These are phyloP conservation scores for Sycobia sp. DNA, from an alignment of 1,140 invertebrate genomes.

Conservation along the genomic window DNA sequence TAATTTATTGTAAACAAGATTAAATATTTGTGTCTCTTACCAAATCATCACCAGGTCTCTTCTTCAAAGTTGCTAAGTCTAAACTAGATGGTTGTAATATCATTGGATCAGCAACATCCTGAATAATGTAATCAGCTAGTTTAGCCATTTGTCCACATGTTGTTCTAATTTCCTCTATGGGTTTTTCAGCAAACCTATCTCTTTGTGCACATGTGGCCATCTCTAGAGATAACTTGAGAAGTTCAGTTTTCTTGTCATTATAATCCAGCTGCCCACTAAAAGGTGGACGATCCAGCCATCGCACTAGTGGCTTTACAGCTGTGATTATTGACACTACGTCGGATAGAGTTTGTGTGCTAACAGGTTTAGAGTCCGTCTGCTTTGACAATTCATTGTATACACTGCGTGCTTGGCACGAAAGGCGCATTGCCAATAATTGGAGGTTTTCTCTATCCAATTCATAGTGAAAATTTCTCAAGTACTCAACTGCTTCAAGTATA, in stretches of 20 bases:
- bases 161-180: constrained; percentile 73
- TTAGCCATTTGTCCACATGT: constrained; percentile 74
- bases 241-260: constrained; percentile 68
- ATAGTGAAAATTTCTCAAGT: constrained; percentile 87
- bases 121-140: constrained; percentile 85
- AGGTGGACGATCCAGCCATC: constrained; percentile 82
- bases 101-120: constrained; percentile 85
- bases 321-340: constrained; percentile 83
- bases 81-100: constrained; percentile 86
- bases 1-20: no score
- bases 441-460: constrained; percentile 89
- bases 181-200: constrained; percentile 83
- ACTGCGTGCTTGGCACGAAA: constrained; percentile 83
- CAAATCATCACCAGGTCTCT: constrained; percentile 76
- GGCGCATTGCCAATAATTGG: constrained; percentile 81
- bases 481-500: constrained; percentile 87
- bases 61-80: constrained; percentile 84
- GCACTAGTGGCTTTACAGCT: constrained; percentile 84
- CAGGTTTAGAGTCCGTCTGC: constrained; percentile 67
- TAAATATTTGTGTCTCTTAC: no score
- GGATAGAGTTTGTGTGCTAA: constrained; percentile 81
- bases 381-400: constrained; percentile 74
- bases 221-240: constrained; percentile 80
- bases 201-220: constrained; percentile 85
- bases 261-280: constrained; percentile 75